phyloP scores from a whole-genome alignment of 1,140 invertebrate species.

The Gryllus bimaculatus region DNA sequence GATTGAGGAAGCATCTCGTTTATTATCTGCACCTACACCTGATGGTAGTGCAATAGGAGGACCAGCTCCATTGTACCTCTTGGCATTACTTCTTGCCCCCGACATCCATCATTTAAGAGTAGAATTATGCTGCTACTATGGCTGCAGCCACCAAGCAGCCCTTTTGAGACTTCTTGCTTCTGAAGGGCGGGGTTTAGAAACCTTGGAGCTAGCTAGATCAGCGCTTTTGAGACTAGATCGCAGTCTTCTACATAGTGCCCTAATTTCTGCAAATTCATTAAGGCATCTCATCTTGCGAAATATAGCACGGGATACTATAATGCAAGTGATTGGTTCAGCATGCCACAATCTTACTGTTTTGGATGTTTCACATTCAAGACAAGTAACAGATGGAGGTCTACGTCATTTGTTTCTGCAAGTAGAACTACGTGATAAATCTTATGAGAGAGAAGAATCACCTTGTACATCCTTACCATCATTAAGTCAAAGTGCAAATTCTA shows the following conservation, averaged over 20 bases:
- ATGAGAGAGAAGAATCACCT: not conserved
- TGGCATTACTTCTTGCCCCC: conserved; percentile 36
- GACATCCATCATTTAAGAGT: conserved; percentile 38
- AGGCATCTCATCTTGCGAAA: conserved; percentile 36
- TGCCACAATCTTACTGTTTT: conserved; percentile 36
- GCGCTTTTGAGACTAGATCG: conserved; percentile 38
- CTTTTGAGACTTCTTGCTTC: conserved; percentile 35
- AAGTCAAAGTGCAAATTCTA: conserved; percentile 1
- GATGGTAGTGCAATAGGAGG: conserved; percentile 34
- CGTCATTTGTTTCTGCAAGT: conserved; percentile 37
- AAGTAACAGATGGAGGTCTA: conserved; percentile 38
- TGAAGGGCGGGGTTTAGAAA: conserved; percentile 36
- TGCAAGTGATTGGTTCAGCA: conserved; percentile 36
- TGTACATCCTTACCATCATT: not conserved
- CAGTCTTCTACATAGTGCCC: conserved; percentile 34
- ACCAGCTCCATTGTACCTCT: conserved; percentile 36
- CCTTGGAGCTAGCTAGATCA: conserved; percentile 35
- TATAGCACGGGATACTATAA: conserved; percentile 37
- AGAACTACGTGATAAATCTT: conserved; percentile 34
- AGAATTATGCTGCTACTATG: conserved; percentile 42
- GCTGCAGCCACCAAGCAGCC: conserved; percentile 41
- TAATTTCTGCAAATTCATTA: conserved; percentile 35
- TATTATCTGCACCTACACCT: conserved; percentile 32
- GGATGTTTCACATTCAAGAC: conserved; percentile 39
- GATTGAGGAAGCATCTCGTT: conserved; percentile 35